Conservation (phyloP, 1,140 invertebrate genomes). For the Coelopa frigida region DNA sequence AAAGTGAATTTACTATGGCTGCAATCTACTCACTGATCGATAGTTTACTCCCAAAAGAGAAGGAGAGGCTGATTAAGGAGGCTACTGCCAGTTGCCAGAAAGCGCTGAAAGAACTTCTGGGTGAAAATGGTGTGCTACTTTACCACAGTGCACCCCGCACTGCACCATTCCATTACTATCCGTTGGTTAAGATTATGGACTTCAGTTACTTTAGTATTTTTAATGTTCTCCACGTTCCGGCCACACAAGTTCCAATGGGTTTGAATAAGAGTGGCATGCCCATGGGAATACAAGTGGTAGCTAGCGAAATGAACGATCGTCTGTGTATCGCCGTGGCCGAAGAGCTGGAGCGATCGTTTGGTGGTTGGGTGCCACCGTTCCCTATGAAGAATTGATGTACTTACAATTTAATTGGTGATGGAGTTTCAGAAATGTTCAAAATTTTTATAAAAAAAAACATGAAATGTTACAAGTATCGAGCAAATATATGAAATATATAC, state of each 20-base stretch:
- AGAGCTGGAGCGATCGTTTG: constrained; percentile 73
- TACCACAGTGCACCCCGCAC: constrained; percentile 75
- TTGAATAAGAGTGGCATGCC: constrained; percentile 65
- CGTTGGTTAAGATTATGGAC: constrained; percentile 74
- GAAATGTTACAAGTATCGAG: too few species aligned
- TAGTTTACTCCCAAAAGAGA: constrained; percentile 54
- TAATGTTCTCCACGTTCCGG: constrained; percentile 78
- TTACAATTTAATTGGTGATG: background rate
- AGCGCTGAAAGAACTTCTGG: constrained; percentile 61
- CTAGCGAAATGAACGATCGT: constrained; percentile 68
- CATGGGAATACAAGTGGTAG: constrained; percentile 74
- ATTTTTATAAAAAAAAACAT: too few species aligned
- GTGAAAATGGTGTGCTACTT: constrained; percentile 73
- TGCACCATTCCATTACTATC: constrained; percentile 79
- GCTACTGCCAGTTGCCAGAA: constrained; percentile 53
- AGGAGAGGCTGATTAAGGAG: constrained; percentile 55
- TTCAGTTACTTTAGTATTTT: constrained; percentile 85
- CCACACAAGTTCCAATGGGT: constrained; percentile 74
- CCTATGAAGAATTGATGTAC: background rate
- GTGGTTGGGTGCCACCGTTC: constrained; percentile 69
- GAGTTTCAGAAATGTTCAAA: background rate
- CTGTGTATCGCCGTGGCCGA: constrained; percentile 75
- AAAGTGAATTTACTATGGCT: constrained; percentile 56
- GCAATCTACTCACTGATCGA: constrained; percentile 62
- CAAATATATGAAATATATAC: too few species aligned